Evolutionary conservation across 2,797 vertebrate genomes (phyloP).

Genomic region (Hyperoplus immaculatus): DNA sequence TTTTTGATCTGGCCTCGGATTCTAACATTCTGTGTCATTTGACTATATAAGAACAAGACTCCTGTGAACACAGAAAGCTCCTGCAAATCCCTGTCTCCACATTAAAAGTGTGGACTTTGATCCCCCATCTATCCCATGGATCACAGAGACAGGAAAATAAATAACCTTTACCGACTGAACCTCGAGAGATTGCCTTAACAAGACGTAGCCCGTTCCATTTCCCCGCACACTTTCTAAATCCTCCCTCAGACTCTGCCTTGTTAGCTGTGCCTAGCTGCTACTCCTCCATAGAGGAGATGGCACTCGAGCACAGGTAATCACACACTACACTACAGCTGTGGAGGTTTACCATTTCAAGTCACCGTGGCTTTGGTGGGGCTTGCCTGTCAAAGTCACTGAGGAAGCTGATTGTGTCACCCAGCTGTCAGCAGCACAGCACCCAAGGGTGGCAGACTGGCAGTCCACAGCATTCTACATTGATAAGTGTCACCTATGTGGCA

Average conservation of each 20-base stretch:
- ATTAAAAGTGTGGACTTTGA: conserved; percentile 77
- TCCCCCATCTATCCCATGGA: conserved; percentile 52
- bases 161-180: conserved; percentile 68
- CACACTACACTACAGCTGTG: conserved; percentile 38
- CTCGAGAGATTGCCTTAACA: conserved; percentile 69
- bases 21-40: conserved; percentile 56
- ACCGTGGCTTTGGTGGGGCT: conserved; percentile 37
- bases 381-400: conserved; percentile 37
- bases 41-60: conserved; percentile 32
- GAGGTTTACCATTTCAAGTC: conserved; percentile 61
- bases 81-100: conserved; percentile 63
- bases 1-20: conserved; percentile 25
- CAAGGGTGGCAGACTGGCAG: conserved; percentile 39
- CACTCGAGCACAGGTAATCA: conserved; percentile 70
- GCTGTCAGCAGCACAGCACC: conserved; percentile 40
- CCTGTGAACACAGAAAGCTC: conserved; percentile 42
- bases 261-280: conserved; percentile 43
- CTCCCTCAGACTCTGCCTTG: conserved; percentile 52
- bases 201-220: conserved; percentile 63
- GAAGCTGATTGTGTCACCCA: conserved; percentile 46
- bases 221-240: conserved; percentile 49
- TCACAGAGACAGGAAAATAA: conserved; percentile 54
- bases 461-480: conserved; percentile 25
- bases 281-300: conserved; percentile 47
- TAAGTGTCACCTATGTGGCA: conserved; percentile 39